Conservation (phyloP, 2,113 vertebrate genomes). For the Microtus montanus region DNA sequence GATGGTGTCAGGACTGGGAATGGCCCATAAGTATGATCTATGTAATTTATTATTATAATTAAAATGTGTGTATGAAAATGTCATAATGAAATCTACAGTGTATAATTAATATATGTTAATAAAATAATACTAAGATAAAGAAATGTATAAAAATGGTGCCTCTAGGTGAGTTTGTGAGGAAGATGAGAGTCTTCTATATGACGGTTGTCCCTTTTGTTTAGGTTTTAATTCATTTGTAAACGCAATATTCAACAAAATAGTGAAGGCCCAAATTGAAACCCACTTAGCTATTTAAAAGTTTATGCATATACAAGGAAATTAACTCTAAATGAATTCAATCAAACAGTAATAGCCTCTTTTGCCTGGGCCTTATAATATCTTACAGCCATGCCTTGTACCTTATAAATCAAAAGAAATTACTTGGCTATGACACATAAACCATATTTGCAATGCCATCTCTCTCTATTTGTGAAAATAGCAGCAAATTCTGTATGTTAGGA, state of each 20-base stretch:
- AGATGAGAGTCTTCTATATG: not conserved
- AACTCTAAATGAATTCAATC: not conserved
- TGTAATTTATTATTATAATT: not conserved
- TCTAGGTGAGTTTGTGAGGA: not conserved
- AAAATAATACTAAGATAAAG: not conserved
- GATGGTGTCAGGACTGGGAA: not conserved
- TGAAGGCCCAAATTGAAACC: not conserved
- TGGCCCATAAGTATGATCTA: not conserved
- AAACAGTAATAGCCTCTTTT: not conserved
- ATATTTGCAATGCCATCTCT: not conserved
- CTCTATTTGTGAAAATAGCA: not conserved
- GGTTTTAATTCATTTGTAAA: constrained; percentile 44
- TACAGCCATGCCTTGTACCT: not conserved
- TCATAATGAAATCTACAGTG: not conserved
- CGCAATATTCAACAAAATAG: constrained; percentile 6
- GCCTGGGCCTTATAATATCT: not conserved
- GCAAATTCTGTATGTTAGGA: not conserved
- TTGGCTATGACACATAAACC: not conserved
- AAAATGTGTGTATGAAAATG: not conserved
- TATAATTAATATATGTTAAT: not conserved
- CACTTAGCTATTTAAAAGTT: not conserved
- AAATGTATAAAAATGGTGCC: not conserved
- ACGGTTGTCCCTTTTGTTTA: not conserved
- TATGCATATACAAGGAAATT: not conserved
- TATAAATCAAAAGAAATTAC: constrained; percentile 35